Base-by-base conservation (phyloP, 2,113 vertebrate genomes). In the Poecilia latipinna region DNA sequence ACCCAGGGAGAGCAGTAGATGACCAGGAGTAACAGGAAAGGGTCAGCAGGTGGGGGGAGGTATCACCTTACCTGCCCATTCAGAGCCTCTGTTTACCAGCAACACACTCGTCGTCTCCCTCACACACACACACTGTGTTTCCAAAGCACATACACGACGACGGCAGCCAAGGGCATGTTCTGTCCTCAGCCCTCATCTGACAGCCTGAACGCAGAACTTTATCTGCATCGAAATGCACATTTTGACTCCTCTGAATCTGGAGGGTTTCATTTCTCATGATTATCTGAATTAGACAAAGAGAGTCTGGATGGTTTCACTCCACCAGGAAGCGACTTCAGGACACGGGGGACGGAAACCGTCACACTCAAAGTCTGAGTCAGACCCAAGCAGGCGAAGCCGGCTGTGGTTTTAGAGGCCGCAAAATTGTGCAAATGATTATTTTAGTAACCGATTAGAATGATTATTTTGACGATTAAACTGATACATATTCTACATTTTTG, bases 51-150 rank as follows among this genome's bases (percentile, higher is more conserved):
- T 1, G 68, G 66, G 42, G 29, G 64, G 48, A 24, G 78, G 74
- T 74, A 64, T 94, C 88, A 73, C 64, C 77, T 93, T 94, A 86
- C 90, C 78, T 81, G 54, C 39, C 75, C 63, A 71, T 29, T 65
- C 54, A 70, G 7, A 84, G 72, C 61, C 68, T 62, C 68, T 87
- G 82, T 91, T 91, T 90, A 89, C 83, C 67, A 90, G 31, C 66
- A 68, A 86, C 77, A 90, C 74, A 80, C 51, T 54, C 22, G 1
- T 54, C 48, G 2, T 54, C 51, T 54, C 22, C 15, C 51, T 54
- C 51, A 19, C 51, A 19, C 22, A 24, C 15, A 39, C 67, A 42
- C 54, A 73, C 54, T 35, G 42, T 15, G 32, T 69, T 76, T 63
- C 66, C 74, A 42, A 70, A 76, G 77, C 61, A 80, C 29, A 75